Percentiles rank a stretch among this genome's conserved stretches.
Conservation (phyloP, 2,797 vertebrate species). For the Sciurus vulgaris region DNA sequence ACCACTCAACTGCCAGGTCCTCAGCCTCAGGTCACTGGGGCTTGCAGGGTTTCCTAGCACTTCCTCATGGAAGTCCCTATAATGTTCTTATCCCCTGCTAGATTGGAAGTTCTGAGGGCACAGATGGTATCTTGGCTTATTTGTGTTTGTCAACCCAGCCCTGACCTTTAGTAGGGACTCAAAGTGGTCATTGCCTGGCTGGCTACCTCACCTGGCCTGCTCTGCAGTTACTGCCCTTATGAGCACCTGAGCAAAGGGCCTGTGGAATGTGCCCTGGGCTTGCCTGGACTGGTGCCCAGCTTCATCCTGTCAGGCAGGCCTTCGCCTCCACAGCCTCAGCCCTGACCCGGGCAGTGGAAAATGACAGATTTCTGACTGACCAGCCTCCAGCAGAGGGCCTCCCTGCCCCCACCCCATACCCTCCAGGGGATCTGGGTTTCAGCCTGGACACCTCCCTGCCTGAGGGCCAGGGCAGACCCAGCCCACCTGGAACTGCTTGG, state of each 20-base stretch:
- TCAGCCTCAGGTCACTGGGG: not conserved
- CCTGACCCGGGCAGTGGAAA: rapidly evolving
- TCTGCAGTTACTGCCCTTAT: not conserved
- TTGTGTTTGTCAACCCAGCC: not conserved
- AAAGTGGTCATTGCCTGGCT: no score
- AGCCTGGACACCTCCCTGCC: not conserved
- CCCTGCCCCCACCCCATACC: not conserved
- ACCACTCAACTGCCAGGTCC: not conserved
- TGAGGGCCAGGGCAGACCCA: not conserved
- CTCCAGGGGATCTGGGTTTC: not conserved
- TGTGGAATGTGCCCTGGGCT: not conserved
- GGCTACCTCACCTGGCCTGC: not conserved
- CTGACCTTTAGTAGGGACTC: not conserved
- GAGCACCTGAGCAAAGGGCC: not conserved
- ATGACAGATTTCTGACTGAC: not conserved
- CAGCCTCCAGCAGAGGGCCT: not conserved
- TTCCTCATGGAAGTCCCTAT: rapidly evolving
- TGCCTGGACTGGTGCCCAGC: slow-evolving; percentile 59
- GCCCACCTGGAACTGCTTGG: not conserved
- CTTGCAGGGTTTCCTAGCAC: not conserved
- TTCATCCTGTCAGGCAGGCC: not conserved
- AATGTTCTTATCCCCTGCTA: rapidly evolving
- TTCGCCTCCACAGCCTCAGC: not conserved
- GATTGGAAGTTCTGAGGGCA: not conserved
- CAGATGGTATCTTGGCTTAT: rapidly evolving